Conservation (phyloP, 2,113 vertebrate genomes). For the Cryptotis parvus region DNA sequence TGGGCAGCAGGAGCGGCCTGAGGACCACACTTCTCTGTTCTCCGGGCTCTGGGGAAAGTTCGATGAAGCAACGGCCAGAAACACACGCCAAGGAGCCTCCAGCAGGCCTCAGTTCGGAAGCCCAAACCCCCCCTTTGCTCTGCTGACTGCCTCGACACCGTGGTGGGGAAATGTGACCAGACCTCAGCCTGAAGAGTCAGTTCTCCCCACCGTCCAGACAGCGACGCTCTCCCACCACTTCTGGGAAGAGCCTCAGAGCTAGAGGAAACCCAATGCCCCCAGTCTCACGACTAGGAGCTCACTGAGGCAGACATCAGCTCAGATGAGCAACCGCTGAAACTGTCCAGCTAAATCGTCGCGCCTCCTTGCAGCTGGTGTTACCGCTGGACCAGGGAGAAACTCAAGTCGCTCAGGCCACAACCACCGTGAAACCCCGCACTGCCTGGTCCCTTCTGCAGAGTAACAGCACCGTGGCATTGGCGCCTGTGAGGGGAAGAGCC, state of each 20-base stretch:
- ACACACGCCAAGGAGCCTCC: neutral
- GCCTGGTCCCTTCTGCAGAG: neutral
- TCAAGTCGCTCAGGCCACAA: neutral
- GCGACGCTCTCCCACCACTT: conserved; percentile 61
- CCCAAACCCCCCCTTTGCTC: no score
- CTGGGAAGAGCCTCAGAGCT: neutral
- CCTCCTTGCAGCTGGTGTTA: no score
- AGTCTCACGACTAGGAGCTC: no score
- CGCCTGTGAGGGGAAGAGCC: no score
- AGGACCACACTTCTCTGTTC: conserved; percentile 32
- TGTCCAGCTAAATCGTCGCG: no score
- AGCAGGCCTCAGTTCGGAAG: no score
- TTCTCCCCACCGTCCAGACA: no score
- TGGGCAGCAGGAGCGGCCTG: no score
- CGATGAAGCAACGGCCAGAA: conserved; percentile 21
- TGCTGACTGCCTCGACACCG: neutral
- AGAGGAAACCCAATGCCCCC: neutral
- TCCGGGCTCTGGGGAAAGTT: neutral
- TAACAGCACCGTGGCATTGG: neutral
- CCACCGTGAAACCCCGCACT: neutral
- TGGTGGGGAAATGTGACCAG: no score
- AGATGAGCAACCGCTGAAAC: neutral
- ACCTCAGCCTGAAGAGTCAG: no score
- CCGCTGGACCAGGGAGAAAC: neutral
- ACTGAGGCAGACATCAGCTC: conserved; percentile 18